Conservation (phyloP, 2,888 invertebrate genomes). For the Lithophane ornitopus region DNA sequence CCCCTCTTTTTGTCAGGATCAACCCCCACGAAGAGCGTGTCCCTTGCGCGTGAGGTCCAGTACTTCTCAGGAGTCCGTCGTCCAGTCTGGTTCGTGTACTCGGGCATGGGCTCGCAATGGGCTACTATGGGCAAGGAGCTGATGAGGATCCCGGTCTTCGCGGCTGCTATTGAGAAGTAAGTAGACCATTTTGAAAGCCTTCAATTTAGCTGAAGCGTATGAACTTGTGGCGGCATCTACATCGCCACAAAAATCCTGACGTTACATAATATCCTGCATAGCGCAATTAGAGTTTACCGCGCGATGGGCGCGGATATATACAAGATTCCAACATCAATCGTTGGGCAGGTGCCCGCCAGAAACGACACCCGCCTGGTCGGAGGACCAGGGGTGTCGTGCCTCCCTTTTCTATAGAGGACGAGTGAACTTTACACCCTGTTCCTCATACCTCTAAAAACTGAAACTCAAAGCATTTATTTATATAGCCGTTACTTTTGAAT, state of each 20-base stretch:
- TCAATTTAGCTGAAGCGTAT: not conserved
- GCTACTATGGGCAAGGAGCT: conserved; percentile 95
- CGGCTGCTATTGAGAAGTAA: conserved; percentile 92
- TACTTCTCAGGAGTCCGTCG: conserved; percentile 92
- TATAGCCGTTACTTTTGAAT: not conserved
- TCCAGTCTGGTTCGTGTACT: conserved; percentile 97
- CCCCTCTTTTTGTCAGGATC: conserved; percentile 80
- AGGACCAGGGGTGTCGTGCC: too few relatives aligned
- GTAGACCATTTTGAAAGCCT: conserved; percentile 33
- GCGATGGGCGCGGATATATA: too few relatives aligned
- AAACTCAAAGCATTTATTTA: not conserved
- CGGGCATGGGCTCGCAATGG: conserved; percentile 98
- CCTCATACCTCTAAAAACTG: too few relatives aligned
- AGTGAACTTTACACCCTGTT: too few relatives aligned
- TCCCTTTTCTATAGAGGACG: too few relatives aligned
- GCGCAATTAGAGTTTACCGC: too few relatives aligned
- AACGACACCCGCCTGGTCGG: too few relatives aligned
- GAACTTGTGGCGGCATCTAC: too few relatives aligned
- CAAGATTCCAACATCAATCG: too few relatives aligned
- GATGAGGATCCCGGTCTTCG: conserved; percentile 94
- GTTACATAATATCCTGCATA: too few relatives aligned
- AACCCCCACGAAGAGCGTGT: conserved; percentile 80
- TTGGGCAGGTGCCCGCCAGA: too few relatives aligned
- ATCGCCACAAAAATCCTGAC: too few relatives aligned
- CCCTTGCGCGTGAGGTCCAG: conserved; percentile 88